Evolutionary conservation across 1,140 invertebrate genomes (phyloP).

Genomic region (Calephelis nemesis): DNA sequence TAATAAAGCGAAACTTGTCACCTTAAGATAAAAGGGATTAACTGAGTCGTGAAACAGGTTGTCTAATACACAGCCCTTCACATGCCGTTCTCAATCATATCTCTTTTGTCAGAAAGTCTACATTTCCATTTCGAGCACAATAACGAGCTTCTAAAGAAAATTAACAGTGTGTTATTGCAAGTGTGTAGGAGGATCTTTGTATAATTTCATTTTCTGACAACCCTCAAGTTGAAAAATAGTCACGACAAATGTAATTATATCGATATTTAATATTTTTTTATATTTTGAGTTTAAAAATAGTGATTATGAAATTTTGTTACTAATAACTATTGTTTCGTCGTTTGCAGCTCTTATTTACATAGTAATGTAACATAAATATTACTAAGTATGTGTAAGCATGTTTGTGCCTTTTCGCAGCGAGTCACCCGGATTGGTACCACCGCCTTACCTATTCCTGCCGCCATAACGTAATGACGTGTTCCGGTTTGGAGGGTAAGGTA

Average conservation of each 20-base stretch:
- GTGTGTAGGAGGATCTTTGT: conserved; percentile 67
- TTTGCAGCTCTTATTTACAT: too few species aligned
- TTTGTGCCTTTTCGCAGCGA: too few species aligned
- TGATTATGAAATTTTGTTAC: too few species aligned
- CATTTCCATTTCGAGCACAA: conserved; percentile 23
- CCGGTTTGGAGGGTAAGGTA: too few species aligned
- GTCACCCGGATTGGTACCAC: too few species aligned
- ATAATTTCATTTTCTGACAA: conserved; percentile 74
- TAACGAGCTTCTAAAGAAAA: conserved; percentile 52
- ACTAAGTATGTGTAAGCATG: too few species aligned
- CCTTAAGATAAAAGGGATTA: conserved; percentile 75
- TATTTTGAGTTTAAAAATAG: too few species aligned
- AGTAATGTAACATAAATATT: too few species aligned
- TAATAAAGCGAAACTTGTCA: conserved; percentile 72
- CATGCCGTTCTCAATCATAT: conserved; percentile 31
- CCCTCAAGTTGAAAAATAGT: conserved; percentile 39
- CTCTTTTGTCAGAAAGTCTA: conserved; percentile 18
- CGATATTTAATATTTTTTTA: not conserved
- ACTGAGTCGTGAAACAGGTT: conserved; percentile 66
- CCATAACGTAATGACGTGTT: too few species aligned
- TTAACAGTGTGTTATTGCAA: conserved; percentile 71
- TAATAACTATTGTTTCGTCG: too few species aligned
- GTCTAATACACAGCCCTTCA: conserved; percentile 40
- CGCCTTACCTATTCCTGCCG: too few species aligned
- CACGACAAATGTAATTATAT: conserved; percentile 1